Base-by-base conservation (phyloP, 1,140 invertebrate species). In the Pararge aegeria region DNA sequence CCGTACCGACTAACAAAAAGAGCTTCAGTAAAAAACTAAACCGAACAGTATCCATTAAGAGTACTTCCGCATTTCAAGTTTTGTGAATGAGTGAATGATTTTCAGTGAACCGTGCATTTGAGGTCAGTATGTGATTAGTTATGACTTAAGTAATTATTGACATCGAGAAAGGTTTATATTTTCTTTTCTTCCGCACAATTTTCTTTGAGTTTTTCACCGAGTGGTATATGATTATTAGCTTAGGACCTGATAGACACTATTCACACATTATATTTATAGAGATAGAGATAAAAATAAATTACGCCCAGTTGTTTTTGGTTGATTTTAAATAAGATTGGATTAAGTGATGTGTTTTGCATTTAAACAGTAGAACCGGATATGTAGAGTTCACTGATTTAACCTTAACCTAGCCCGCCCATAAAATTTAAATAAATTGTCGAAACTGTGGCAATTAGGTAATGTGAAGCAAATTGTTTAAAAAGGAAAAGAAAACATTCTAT, bases 21-120 rank as follows among this genome's bases (percentile, higher is more conserved):
- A 48, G 24, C 42, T 50, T 37, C 51, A 46, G 61, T 55, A 66
- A 63, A 48, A 59, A 61, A 63, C 18, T 55, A 42, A 40, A 46
- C 18, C 51, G 37, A 52, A 42, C 30, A 50, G 19, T 16, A 55
- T 20, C 42, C 42, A 53, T 67, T 51, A 52, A 51, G 21, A 55
- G 18, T 20, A 46, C 42, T 50, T 40, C 49, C 55, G 50, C 49
- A 42, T 27, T 46, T 46, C 42, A 46, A 46, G 19, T 46, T 61
- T 55, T 34, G 66, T 68, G 66, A 61, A 64, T 64, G 62, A 68
- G 79, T 84, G 81, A 70, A 79, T 80, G 74, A 75, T 73, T 77
- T 74, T 78, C 67, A 73, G 75, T 77, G 72, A 66, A 68, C 63
- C 58, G 64, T 68, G 55, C 64, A 70, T 68, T 61, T 73, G 72